Base-by-base conservation (phyloP, 2,113 vertebrate species). In the Carassius auratus region DNA sequence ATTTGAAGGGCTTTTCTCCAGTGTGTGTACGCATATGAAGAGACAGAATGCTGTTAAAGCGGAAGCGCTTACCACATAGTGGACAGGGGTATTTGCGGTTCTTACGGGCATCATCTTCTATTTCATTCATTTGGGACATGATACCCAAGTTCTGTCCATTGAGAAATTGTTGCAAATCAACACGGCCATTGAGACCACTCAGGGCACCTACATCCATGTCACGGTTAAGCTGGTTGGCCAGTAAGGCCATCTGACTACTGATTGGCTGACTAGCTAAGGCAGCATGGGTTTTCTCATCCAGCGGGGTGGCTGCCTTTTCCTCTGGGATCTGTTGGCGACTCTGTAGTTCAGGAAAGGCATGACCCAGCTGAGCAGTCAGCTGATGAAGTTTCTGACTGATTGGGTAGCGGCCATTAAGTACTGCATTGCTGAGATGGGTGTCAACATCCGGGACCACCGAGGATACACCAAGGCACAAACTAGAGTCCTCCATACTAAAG, bases 91-190 rank as follows among this genome's bases (percentile, higher is more conserved):
- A 99, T 93, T 99, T 99, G 8, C 98, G 95, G 91, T 99, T 99
- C 90, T 98, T 99, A 85, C 97, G 96, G 73, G 98, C 97, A 0
- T 99, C 98, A 1, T 99, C 98, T 94, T 99, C 98, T 5, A 99
- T 99, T 88, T 99, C 98, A 0, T 97, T 99, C 97, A 99, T 99
- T 91, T 99, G 97, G 66, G 98, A 99, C 97, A 99, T 99, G 75
- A 99, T 99, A 89, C 98, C 98, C 52, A 99, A 93, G 92, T 99
- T 99, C 90, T 99, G 98, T 61, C 98, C 98, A 0, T 99, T 99
- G 61, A 99, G 94, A 93, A 99, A 99, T 92, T 99, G 98, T 93
- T 99, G 98, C 91, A 99, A 93, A 81, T 99, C 98, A 68, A 99
- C 98, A 0, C 98, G 95, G 10, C 98, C 97, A 0, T 99, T 99